Base-by-base conservation (phyloP, 2,888 invertebrate species). In the Parnassius smintheus region DNA sequence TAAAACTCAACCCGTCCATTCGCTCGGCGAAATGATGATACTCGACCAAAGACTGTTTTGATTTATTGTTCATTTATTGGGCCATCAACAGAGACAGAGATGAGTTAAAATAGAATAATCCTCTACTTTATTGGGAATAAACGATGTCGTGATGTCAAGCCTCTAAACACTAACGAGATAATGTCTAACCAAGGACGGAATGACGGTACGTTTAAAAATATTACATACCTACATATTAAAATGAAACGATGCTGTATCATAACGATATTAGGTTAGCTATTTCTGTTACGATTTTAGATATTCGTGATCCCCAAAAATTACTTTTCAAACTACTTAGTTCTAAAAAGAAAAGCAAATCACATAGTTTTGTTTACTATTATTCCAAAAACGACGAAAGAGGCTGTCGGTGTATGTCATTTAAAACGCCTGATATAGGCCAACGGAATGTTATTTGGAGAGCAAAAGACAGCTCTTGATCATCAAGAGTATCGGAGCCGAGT, bases 11-110 rank as follows among this genome's bases (percentile, higher is more conserved):
- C 67, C 72, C 70, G 72, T 74, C 71, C 77, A 71, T 69, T 77
- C 75, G 77, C 72, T 72, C 65, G 78, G 82, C 79, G 72, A 87
- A 87, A 85, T 88, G 83, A 75, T 76, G 77, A 86, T 83, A 84
- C 85, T 87, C 83, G 76, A 75, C 78, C 77, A 78, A 75, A 72
- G 81, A 87, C 79, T 85, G 85, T 87, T 88, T 83, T 87, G 90
- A 90, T 89, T 90, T 91, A 89, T 86, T 82, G 83, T 75, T 77
- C 85, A 85, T 88, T 88, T 90, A 86, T 87, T 86, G 81, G 76
- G 75, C 79, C 79, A 81, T 83, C 78, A 75, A 76, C 77, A 74
- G 75, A 70, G 72, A 68, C 69, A 70, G 68, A 70, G 73, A 71
- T 59, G 69, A 77, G 73, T 77, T 77, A 76, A 83, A 84, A 82